A percentile compares a stretch with the other conserved stretches of the same genome.
Conservation (phyloP, 2,888 invertebrate genomes). For the Drosophila incognita region DNA sequence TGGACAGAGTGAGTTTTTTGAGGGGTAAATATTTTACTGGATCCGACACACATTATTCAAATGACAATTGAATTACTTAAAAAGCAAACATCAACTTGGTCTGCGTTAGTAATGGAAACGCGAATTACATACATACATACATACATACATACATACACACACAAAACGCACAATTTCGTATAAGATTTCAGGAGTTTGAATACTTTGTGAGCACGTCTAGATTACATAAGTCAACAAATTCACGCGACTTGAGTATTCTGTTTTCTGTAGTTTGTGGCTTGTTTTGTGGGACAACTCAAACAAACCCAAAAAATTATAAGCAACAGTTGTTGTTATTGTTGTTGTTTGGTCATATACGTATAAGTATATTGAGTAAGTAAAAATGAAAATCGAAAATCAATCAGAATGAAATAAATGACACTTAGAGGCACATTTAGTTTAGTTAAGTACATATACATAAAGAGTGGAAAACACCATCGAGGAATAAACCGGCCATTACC, state of each 20-base stretch:
- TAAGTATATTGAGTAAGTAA: conserved; percentile 19
- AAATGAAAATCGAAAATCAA: conserved; percentile 27
- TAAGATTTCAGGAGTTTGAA: conserved; percentile 6
- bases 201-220: conserved; percentile 26
- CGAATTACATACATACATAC: conserved; percentile 69
- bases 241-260: conserved; percentile 58
- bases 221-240: conserved; percentile 63
- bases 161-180: conserved; percentile 66
- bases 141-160: conserved; percentile 71
- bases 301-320: conserved; percentile 40
- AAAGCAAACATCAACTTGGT: conserved; percentile 41
- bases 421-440: conserved; percentile 72
- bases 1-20: conserved; percentile 18
- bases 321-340: conserved; percentile 44
- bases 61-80: conserved; percentile 17
- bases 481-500: conserved; percentile 32
- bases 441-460: conserved; percentile 52
- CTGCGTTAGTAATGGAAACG: conserved; percentile 48
- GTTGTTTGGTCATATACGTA: neutral
- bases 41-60: conserved; percentile 42
- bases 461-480: conserved; percentile 52
- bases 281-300: conserved; percentile 48
- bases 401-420: conserved; percentile 49
- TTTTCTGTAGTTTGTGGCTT: conserved; percentile 37
- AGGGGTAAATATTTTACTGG: conserved; percentile 37